Evolutionary conservation across 2,888 invertebrate genomes (phyloP).

Genomic region (Amorpha juglandis): DNA sequence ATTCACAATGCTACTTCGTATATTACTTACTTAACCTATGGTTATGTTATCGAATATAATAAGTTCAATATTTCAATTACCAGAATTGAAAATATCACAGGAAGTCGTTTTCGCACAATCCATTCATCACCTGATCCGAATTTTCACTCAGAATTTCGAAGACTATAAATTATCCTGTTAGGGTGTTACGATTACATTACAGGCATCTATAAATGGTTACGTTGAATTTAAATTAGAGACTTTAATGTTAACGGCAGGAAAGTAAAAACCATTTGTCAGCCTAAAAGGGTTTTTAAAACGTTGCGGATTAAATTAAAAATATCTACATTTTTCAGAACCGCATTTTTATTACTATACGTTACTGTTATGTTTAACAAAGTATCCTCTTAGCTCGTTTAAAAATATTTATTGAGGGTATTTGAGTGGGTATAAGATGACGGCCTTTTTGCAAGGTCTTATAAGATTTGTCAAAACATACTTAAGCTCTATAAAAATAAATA

Average conservation of each 20-base stretch:
- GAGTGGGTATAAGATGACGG: background rate
- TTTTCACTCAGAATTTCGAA: background rate
- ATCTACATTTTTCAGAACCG: conserved; percentile 4
- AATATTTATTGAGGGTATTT: background rate
- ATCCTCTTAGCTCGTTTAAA: background rate
- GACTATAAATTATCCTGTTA: background rate
- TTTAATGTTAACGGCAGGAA: conserved; percentile 20
- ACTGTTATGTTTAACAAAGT: background rate
- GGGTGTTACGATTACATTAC: background rate
- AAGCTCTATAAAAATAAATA: too few species aligned
- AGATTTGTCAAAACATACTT: background rate
- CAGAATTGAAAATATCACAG: too few species aligned
- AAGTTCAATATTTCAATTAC: too few species aligned
- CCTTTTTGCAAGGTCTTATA: background rate
- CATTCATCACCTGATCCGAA: background rate
- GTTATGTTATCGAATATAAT: too few species aligned
- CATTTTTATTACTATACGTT: background rate
- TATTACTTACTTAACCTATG: too few species aligned
- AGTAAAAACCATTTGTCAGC: conserved; percentile 25
- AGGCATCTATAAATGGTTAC: conserved; percentile 7
- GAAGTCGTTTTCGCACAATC: background rate
- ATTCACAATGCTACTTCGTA: too few species aligned
- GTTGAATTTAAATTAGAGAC: conserved; percentile 10
- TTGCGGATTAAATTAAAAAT: conserved; percentile 22
- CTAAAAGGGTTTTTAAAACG: conserved; percentile 22